Percentiles rank a stretch among this genome's conserved stretches.
Conservation (phyloP, 92 coral and sea anemone species). For the Porites cylindrica region DNA sequence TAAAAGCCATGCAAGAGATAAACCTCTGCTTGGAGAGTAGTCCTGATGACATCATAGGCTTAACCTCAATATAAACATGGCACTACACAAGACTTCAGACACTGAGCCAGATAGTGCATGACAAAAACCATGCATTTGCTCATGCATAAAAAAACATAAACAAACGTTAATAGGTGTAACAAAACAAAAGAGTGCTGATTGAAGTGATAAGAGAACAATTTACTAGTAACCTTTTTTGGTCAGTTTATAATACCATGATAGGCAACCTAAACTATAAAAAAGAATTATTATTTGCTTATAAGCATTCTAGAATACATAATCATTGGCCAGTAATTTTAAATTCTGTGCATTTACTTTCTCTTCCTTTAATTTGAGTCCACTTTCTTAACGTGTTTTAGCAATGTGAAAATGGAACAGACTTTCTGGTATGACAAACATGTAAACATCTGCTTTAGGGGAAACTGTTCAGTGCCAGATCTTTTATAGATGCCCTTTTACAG, state of each 20-base stretch:
- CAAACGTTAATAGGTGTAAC: neutral
- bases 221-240: neutral
- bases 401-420: neutral
- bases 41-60: neutral
- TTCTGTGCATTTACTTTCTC: neutral
- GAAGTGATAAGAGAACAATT: neutral
- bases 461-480: neutral
- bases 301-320: no score
- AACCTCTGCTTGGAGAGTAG: no score
- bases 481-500: slow-evolving; percentile 15
- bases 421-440: slow-evolving; percentile 28
- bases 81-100: neutral
- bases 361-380: neutral
- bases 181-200: neutral
- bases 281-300: no score
- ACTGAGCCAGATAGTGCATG: neutral
- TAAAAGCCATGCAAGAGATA: no score
- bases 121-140: neutral
- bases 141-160: no score
- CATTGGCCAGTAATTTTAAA: no score
- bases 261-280: no score
- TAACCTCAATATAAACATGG: no score
- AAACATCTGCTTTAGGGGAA: slow-evolving; percentile 21
- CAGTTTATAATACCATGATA: neutral
- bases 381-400: no score